A percentile compares a stretch with the other conserved stretches of the same genome.
Conservation (phyloP, 2,797 vertebrate genomes). For the Fratercula arctica region DNA sequence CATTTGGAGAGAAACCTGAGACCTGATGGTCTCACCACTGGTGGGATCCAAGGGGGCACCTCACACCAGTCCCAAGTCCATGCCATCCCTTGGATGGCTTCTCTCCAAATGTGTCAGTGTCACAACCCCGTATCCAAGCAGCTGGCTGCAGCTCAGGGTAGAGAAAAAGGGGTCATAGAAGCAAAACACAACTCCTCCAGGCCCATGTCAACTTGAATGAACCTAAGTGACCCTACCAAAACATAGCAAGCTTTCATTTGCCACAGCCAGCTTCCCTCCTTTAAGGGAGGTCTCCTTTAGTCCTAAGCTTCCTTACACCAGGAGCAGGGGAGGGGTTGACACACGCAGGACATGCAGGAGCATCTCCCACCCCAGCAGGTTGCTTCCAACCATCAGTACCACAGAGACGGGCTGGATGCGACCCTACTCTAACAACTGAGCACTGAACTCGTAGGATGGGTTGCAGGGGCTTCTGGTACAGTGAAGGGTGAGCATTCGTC, state of each 20-base stretch:
- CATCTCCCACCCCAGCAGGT: background rate
- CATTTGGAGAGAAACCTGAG: background rate
- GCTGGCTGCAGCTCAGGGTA: background rate
- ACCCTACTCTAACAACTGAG: rapidly evolving
- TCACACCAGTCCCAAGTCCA: background rate
- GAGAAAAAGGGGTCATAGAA: background rate
- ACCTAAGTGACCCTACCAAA: background rate
- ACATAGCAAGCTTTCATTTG: background rate
- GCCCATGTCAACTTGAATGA: background rate
- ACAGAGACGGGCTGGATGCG: rapidly evolving
- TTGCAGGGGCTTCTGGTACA: background rate
- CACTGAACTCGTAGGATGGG: background rate
- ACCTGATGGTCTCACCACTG: background rate
- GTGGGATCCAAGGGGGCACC: background rate
- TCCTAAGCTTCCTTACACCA: background rate
- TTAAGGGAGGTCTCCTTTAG: background rate
- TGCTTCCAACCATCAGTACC: background rate
- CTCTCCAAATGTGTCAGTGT: background rate
- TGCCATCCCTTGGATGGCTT: background rate
- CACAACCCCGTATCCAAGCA: background rate
- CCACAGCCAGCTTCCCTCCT: background rate
- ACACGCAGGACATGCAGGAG: rapidly evolving
- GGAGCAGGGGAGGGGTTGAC: background rate
- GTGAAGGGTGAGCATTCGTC: background rate
- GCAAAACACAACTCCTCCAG: background rate